Conservation (phyloP, 2,797 vertebrate species). For the Pantherophis alleghaniensis region DNA sequence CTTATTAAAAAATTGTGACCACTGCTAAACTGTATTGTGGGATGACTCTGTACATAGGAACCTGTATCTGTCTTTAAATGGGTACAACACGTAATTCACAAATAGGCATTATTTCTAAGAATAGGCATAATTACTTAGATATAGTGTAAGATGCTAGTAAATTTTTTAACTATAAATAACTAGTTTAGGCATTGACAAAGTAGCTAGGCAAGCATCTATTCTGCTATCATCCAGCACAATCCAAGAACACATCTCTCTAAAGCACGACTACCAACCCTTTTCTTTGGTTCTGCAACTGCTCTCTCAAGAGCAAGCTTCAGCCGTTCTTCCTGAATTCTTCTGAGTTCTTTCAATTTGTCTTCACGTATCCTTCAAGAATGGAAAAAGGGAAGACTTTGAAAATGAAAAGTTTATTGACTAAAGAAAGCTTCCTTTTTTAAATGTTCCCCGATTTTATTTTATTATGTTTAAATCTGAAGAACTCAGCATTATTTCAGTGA, state of each 20-base stretch:
- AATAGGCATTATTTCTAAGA: background rate
- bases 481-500: background rate
- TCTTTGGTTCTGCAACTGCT: constrained; percentile 65
- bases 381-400: background rate
- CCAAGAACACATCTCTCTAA: background rate
- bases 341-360: constrained; percentile 63
- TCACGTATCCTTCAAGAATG: constrained; percentile 59
- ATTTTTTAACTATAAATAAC: background rate
- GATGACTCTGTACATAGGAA: background rate
- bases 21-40: background rate
- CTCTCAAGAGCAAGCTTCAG: constrained; percentile 61
- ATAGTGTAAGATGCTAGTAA: background rate
- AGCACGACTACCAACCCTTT: constrained; percentile 59
- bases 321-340: constrained; percentile 64
- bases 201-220: background rate
- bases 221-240: background rate
- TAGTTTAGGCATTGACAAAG: background rate
- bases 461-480: background rate
- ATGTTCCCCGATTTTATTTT: background rate
- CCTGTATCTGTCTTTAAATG: background rate
- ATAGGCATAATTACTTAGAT: background rate
- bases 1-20: background rate
- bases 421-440: background rate
- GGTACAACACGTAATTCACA: no score
- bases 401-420: background rate